phyloP scores from a whole-genome alignment of 2,797 vertebrate genomes.

The Pangasius djambal region DNA sequence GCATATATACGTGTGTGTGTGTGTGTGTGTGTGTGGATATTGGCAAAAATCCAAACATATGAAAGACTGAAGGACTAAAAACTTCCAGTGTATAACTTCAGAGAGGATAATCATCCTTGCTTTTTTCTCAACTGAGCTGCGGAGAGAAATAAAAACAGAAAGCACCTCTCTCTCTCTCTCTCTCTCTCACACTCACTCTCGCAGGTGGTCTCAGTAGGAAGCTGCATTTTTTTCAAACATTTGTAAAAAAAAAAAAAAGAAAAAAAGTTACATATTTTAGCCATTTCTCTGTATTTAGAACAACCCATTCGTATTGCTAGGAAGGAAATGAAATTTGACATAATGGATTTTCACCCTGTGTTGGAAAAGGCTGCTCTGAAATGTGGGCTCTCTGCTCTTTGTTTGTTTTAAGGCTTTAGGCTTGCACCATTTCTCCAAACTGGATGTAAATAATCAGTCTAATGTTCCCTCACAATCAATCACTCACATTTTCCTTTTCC shows the following conservation, averaged over 20 bases:
- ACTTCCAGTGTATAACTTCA: constrained; percentile 15
- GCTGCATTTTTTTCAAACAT: constrained; percentile 67
- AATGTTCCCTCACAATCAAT: constrained; percentile 47
- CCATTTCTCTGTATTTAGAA: constrained; percentile 74
- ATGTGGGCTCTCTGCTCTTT: constrained; percentile 62
- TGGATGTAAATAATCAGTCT: constrained; percentile 63
- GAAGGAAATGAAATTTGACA: constrained; percentile 83
- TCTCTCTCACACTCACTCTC: constrained; percentile 47
- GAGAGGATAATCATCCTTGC: constrained; percentile 31
- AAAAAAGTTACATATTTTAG: constrained; percentile 66
- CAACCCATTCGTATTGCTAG: constrained; percentile 73
- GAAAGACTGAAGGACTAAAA: constrained; percentile 21
- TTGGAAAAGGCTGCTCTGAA: constrained; percentile 65
- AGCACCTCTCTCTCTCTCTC: neutral
- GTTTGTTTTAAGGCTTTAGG: constrained; percentile 66
- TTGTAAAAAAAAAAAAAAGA: neutral
- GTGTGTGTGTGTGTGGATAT: constrained; percentile 12
- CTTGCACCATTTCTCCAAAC: constrained; percentile 62
- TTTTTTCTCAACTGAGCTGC: neutral
- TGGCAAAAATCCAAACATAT: constrained; percentile 26
- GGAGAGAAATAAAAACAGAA: constrained; percentile 11
- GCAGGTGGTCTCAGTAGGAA: constrained; percentile 64
- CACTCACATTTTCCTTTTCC: constrained; percentile 43
- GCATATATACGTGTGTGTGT: neutral
- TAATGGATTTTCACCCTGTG: constrained; percentile 79